Conservation (phyloP, 2,888 invertebrate species). For the Epinotia ramella region DNA sequence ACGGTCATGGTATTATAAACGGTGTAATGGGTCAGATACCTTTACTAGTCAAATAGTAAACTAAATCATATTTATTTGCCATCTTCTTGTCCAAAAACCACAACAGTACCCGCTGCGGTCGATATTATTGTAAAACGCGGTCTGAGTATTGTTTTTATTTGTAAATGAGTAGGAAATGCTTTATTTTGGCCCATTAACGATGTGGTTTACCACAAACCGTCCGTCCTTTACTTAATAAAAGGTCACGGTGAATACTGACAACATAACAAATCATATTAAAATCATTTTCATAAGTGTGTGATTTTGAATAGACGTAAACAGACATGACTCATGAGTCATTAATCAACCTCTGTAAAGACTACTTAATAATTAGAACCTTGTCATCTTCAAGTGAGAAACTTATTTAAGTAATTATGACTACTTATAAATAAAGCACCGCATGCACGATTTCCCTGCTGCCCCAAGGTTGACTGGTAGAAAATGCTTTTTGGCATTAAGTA, state of each 20-base stretch:
- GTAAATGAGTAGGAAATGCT: slow-evolving; percentile 39
- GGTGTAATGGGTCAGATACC: too few species aligned
- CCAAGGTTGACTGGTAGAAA: too few species aligned
- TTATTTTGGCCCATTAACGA: slow-evolving; percentile 34
- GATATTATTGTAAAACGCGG: slow-evolving; percentile 26
- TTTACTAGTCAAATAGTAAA: neutral
- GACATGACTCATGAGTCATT: neutral
- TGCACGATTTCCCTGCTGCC: too few species aligned
- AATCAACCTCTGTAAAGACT: neutral
- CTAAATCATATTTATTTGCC: slow-evolving; percentile 15
- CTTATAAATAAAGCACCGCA: neutral
- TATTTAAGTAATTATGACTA: neutral
- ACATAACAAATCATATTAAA: slow-evolving; percentile 16
- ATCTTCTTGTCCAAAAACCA: slow-evolving; percentile 20
- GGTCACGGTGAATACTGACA: slow-evolving; percentile 31
- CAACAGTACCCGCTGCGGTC: slow-evolving; percentile 31
- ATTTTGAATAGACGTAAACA: neutral
- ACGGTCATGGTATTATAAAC: too few species aligned
- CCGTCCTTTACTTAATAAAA: slow-evolving; percentile 31
- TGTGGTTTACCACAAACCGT: slow-evolving; percentile 24
- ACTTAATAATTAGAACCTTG: neutral
- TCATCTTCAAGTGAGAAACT: neutral
- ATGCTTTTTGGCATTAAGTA: too few species aligned
- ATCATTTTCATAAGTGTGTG: neutral
- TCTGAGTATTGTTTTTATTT: slow-evolving; percentile 19